Base-by-base conservation (phyloP, 2,888 invertebrate species). In the Sialis lutaria region DNA sequence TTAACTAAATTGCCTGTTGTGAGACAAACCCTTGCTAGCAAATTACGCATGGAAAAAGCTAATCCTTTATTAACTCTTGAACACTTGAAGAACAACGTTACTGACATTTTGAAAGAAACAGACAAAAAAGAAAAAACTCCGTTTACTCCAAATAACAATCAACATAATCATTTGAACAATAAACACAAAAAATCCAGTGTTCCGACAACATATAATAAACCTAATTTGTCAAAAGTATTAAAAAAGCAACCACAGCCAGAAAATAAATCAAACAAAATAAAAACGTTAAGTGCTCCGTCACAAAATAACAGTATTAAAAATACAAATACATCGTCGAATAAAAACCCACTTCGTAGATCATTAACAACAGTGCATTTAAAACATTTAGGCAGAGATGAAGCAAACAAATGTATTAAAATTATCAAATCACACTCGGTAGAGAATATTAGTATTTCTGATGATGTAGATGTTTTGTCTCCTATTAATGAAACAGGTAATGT, bases 301-400 rank as follows among this genome's bases (percentile, higher is more conserved):
- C 6, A 6, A 6, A 35, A 45, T 35, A 40, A 22, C 12, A 32
- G 10, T 30, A 13, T 32, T 46, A 40, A 41, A 40, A 37, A 32
- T 35, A 31, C 30, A 33, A 31, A 12, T 40, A 47, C 37, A 12
- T 42, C 9, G 42, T 42, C 7, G 13, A 33, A 33, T 10, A 12
- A 41, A 41, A 45, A 39, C 34, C 50, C 48, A 10, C 9, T 50
- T 1, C 58, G 70, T 10, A 55, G 70, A 35, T 71, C 71, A 0
- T 66, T 72, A 46, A 70, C 71, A 0, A 69, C 71, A 1, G 65
- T 70, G 1, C 70, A 71, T 52, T 67, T 70, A 5, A 70, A 68
- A 50, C 55, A 63, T 5, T 60, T 69, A 3, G 60, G 57, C 13
- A 64, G 64, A 47, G 60, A 52, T 13, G 68, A 68, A 51, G 51